Evolutionary conservation across 92 coral and sea anemone species (phyloP), one percentile per base, ranked within the genome.

Genomic region (Parazoanthus atlanticus): DNA sequence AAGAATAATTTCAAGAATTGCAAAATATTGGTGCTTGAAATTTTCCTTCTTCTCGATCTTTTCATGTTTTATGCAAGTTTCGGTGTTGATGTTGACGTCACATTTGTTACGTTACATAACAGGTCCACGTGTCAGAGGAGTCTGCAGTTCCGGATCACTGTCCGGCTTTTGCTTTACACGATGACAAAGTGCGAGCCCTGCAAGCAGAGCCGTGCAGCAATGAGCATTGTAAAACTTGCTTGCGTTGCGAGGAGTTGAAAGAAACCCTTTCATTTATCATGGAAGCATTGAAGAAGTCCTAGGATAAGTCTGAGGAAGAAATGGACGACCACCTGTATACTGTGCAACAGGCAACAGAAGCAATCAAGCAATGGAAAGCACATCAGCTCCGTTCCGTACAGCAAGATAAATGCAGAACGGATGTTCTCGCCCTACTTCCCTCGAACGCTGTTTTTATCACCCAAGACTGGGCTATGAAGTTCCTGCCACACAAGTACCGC

Each of bases 401-500:
- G 77, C 77, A 72, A 32, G 77, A 72, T 15, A 72, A 72, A 72
- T 28, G 36, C 36, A 72, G 38, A 32, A 72, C 38, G 28, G 76
- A 72, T 2, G 28, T 72, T 72, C 76, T 72, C 19, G 76, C 76
- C 38, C 16, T 28, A 72, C 34, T 72, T 17, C 16, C 15, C 0
- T 9, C 16, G 36, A 72, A 72, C 8, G 34, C 76, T 9, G 38
- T 72, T 12, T 72, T 72, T 2, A 72, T 72, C 11, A 72, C 76
- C 38, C 76, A 72, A 6, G 76, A 72, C 36, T 28, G 76, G 76
- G 76, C 76, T 1, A 72, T 72, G 76, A 91, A 91, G 78, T 91
- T 89, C 88, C 88, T 91, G 33, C 93, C 93, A 17, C 89, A 70
- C 66, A 91, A 85, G 82, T 82, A 82, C 86, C 41, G 86, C 71